phyloP scores from a whole-genome alignment of 2,797 vertebrate genomes.

The Etheostoma perlongum region DNA sequence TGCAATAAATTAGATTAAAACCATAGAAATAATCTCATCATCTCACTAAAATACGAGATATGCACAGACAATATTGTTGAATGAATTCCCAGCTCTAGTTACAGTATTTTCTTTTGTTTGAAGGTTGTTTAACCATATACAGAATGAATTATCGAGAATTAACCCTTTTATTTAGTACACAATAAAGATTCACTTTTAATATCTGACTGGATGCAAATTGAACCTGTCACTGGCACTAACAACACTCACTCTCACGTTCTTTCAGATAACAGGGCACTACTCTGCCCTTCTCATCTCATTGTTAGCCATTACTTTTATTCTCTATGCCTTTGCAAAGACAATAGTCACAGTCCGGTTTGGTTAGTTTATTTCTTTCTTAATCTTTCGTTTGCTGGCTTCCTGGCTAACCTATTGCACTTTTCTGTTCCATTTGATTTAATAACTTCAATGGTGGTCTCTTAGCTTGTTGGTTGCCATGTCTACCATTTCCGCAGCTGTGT shows the following conservation, averaged over 20 bases:
- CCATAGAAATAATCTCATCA: neutral
- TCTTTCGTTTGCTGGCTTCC: slow-evolving; percentile 11
- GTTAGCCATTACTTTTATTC: slow-evolving; percentile 7
- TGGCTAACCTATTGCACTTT: slow-evolving; percentile 34
- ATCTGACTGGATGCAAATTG: neutral
- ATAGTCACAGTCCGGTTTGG: neutral
- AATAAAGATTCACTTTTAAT: neutral
- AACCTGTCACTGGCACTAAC: neutral
- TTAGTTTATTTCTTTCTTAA: slow-evolving; percentile 16
- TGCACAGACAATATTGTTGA: neutral
- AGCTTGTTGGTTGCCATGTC: slow-evolving; percentile 72
- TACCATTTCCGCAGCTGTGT: slow-evolving; percentile 55
- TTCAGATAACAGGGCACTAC: neutral
- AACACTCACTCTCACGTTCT: neutral
- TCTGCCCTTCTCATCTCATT: slow-evolving; percentile 11
- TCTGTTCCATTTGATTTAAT: slow-evolving; percentile 63
- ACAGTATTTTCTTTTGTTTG: neutral
- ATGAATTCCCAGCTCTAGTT: neutral
- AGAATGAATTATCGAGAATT: neutral
- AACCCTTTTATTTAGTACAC: neutral
- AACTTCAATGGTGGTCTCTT: slow-evolving; percentile 48
- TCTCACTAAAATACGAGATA: neutral
- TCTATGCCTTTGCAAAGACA: neutral
- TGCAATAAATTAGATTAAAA: neutral
- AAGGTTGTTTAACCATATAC: neutral